phyloP scores from a whole-genome alignment of 2,888 invertebrate genomes.

The Eilema caniola region DNA sequence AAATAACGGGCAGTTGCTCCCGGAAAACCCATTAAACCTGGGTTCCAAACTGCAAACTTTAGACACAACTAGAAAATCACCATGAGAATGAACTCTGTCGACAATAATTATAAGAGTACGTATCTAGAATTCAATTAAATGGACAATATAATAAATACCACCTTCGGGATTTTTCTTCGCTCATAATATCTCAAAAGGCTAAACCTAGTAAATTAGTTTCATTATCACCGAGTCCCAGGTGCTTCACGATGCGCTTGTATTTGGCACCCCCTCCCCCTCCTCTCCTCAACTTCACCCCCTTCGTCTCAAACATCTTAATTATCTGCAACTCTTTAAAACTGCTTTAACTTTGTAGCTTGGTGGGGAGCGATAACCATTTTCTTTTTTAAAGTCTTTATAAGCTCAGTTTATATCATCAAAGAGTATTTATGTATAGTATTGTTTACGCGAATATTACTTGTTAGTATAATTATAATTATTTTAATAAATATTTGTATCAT shows the following conservation, averaged over 20 bases:
- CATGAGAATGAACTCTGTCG: no score
- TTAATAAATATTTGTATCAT: no score
- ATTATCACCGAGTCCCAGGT: slow-evolving; percentile 68
- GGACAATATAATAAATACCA: slow-evolving; percentile 25
- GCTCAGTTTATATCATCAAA: background rate
- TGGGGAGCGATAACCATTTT: slow-evolving; percentile 51
- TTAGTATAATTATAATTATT: no score
- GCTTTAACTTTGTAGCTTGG: slow-evolving; percentile 47
- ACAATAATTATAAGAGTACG: no score
- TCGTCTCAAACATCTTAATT: slow-evolving; percentile 62
- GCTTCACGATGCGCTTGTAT: slow-evolving; percentile 59
- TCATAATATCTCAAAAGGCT: slow-evolving; percentile 34
- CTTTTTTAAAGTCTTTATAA: slow-evolving; percentile 39
- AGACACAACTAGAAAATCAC: no score
- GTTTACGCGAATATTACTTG: no score
- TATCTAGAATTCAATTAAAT: no score
- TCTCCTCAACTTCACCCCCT: slow-evolving; percentile 24
- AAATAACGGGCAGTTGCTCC: no score
- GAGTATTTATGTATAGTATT: background rate
- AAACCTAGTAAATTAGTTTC: slow-evolving; percentile 71
- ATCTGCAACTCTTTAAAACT: slow-evolving; percentile 64
- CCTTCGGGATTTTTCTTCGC: slow-evolving; percentile 37
- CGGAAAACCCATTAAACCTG: no score
- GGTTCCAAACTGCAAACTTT: no score
- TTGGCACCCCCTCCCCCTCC: slow-evolving; percentile 40